Evolutionary conservation across 2,113 vertebrate genomes (phyloP).

Genomic region (Morone chrysops): DNA sequence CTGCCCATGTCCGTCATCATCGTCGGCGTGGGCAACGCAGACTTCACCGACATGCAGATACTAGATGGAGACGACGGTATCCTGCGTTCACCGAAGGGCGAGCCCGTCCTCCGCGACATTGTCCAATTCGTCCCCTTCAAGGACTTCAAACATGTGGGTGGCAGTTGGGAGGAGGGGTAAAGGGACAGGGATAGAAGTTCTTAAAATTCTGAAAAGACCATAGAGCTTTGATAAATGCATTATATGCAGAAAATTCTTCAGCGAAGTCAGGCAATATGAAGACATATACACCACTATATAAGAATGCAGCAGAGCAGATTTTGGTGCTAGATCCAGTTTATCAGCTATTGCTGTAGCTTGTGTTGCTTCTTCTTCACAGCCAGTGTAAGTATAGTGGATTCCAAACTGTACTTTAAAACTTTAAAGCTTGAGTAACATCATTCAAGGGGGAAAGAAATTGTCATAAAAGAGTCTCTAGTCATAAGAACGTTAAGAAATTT

Average conservation of each 20-base stretch:
- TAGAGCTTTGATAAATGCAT: neutral
- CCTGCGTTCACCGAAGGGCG: conserved; percentile 95
- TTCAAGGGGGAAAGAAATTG: conserved; percentile 27
- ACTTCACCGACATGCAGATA: conserved; percentile 99
- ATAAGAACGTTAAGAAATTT: neutral
- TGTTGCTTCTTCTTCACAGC: neutral
- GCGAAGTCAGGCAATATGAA: neutral
- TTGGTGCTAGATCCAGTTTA: conserved; percentile 17
- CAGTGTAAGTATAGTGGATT: neutral
- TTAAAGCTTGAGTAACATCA: conserved; percentile 1
- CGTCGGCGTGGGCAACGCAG: conserved; percentile 95
- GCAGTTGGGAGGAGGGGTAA: neutral
- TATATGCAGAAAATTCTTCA: conserved; percentile 6
- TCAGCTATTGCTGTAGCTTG: neutral
- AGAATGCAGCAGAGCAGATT: conserved; percentile 10
- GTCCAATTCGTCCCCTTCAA: conserved; percentile 99
- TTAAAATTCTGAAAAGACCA: neutral
- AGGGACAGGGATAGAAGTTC: neutral
- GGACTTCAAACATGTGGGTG: conserved; percentile 97
- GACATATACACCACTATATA: neutral
- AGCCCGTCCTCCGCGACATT: conserved; percentile 96
- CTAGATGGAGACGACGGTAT: conserved; percentile 96
- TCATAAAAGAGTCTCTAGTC: neutral
- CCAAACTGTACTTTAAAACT: neutral
- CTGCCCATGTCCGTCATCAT: conserved; percentile 99